phyloP scores from a whole-genome alignment of 2,888 invertebrate species.

The Drosophila kambysellisi region DNA sequence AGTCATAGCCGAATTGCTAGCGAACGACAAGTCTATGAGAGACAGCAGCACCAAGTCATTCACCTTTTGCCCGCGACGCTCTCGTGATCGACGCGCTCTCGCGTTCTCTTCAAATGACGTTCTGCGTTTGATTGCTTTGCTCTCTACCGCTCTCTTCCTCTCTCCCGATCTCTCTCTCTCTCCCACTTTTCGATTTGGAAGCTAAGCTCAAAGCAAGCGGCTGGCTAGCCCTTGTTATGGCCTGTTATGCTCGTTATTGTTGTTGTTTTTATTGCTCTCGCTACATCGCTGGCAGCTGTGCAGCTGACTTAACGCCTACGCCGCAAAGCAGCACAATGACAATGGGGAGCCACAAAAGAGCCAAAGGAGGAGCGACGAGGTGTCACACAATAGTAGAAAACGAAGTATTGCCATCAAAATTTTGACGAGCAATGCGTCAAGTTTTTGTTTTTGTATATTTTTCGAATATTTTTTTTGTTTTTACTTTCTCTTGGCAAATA shows the following conservation, averaged over 20 bases:
- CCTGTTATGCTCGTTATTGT: conserved; percentile 40
- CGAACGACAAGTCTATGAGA: conserved; percentile 41
- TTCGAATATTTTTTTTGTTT: conserved; percentile 59
- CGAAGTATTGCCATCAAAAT: conserved; percentile 62
- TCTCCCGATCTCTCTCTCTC: conserved; percentile 13
- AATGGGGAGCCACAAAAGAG: conserved; percentile 13
- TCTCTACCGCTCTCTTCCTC: conserved; percentile 17
- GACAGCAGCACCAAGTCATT: conserved; percentile 63
- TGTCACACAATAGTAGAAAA: conserved; percentile 69
- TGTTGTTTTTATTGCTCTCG: conserved; percentile 21
- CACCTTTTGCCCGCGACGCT: conserved; percentile 68
- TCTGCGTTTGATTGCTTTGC: conserved; percentile 38
- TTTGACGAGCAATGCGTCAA: conserved; percentile 72
- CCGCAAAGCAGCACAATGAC: conserved; percentile 30
- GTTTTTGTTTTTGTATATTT: conserved; percentile 18
- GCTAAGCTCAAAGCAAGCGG: conserved; percentile 10
- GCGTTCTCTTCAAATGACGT: conserved; percentile 27
- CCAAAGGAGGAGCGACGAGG: conserved; percentile 18
- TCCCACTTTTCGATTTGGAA: conserved; percentile 7
- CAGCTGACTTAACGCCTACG: conserved; percentile 67
- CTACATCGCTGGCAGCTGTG: conserved; percentile 48
- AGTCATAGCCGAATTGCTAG: conserved; percentile 53
- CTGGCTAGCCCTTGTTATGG: conserved; percentile 46
- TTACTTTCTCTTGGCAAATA: conserved; percentile 76
- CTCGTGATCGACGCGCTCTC: conserved; percentile 29